These are phyloP conservation scores for Bos javanicus DNA, from an alignment of 2,113 vertebrate species.

Conservation along the genomic window DNA sequence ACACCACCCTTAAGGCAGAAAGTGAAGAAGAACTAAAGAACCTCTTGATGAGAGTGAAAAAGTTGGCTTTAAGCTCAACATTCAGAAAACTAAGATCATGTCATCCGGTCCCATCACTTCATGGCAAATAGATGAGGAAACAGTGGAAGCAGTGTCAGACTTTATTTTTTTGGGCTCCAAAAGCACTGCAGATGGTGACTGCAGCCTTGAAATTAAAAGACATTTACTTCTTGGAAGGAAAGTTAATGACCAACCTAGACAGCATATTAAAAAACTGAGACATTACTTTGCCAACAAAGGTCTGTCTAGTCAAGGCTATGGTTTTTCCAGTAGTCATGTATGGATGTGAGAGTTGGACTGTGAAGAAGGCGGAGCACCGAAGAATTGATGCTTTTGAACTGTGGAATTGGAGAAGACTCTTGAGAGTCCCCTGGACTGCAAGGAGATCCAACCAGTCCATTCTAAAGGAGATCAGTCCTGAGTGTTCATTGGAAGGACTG, in stretches of 20 bases:
- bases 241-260: neutral
- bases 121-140: neutral
- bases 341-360: neutral
- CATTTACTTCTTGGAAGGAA: neutral
- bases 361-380: neutral
- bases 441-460: neutral
- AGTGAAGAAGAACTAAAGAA: neutral
- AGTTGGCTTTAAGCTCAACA: neutral
- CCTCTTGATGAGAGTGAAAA: neutral
- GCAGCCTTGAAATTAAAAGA: neutral
- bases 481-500: neutral
- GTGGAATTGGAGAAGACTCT: neutral
- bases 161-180: neutral
- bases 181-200: neutral
- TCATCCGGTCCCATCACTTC: neutral
- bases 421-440: neutral
- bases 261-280: neutral
- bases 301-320: neutral
- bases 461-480: neutral
- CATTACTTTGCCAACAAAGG: neutral
- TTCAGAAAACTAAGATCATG: neutral
- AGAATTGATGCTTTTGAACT: neutral
- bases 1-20: neutral
- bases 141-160: neutral
- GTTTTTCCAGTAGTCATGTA: neutral